Percentiles rank a stretch among this genome's conserved stretches.
These are phyloP conservation scores for Prinia subflava DNA, from an alignment of 2,113 vertebrate species.

Conservation along the genomic window DNA sequence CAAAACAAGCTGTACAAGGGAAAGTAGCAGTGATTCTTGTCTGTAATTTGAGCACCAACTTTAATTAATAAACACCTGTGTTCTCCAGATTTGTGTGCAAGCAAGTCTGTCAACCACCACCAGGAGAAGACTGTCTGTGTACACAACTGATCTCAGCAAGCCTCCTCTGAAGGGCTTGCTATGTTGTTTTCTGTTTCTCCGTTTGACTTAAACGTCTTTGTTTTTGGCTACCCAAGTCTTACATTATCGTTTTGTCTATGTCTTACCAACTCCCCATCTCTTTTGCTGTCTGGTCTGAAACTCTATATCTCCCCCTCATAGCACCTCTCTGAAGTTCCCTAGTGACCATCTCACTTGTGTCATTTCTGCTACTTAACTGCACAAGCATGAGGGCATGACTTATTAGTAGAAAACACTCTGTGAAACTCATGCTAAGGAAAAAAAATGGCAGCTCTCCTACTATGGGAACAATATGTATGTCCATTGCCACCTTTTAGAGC, in stretches of 20 bases:
- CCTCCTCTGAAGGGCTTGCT: not conserved
- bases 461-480: not conserved
- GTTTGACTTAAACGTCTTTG: not conserved
- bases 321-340: not conserved
- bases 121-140: not conserved
- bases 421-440: not conserved
- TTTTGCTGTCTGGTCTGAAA: not conserved
- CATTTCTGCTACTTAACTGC: not conserved
- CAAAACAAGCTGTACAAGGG: not conserved
- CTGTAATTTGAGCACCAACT: not conserved
- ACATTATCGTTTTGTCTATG: not conserved
- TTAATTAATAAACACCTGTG: not conserved
- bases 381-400: not conserved
- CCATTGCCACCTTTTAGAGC: not conserved
- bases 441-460: not conserved
- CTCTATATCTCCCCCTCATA: not conserved
- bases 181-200: not conserved
- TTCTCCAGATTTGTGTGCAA: not conserved
- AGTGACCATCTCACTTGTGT: not conserved
- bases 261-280: not conserved
- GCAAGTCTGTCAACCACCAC: not conserved
- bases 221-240: not conserved
- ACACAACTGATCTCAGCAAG: not conserved
- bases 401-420: not conserved
- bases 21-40: not conserved